These are phyloP conservation scores for Sabatieria punctata DNA, from an alignment of 2,888 invertebrate genomes.

Conservation along the genomic window DNA sequence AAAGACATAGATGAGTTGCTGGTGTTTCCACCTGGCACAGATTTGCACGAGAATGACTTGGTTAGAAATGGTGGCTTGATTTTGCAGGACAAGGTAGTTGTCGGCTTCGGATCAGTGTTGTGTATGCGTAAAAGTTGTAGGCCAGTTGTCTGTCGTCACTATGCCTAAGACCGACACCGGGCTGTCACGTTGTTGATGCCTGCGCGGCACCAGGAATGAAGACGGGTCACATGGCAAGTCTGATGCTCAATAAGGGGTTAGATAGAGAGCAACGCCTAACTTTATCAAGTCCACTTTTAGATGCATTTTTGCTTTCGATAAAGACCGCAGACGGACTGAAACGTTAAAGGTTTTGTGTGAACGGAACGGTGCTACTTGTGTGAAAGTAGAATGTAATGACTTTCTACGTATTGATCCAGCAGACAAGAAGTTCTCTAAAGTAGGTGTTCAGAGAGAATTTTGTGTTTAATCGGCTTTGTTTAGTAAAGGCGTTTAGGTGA, in stretches of 20 bases:
- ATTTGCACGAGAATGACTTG: conserved; percentile 49
- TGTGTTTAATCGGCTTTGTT: too few species aligned
- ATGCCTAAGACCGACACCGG: conserved; percentile 53
- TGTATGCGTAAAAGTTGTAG: conserved; percentile 39
- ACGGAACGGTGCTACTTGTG: conserved; percentile 49
- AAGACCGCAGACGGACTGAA: conserved; percentile 47
- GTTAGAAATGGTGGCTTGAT: conserved; percentile 55
- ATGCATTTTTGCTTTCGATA: conserved; percentile 61
- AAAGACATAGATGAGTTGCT: conserved; percentile 66
- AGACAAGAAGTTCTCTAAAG: conserved; percentile 30
- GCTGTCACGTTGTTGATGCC: conserved; percentile 65
- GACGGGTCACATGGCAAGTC: conserved; percentile 68
- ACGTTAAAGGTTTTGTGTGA: conserved; percentile 48
- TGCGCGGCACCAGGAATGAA: conserved; percentile 98
- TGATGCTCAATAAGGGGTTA: conserved; percentile 57
- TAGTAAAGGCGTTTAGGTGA: too few species aligned
- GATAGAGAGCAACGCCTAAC: too few species aligned
- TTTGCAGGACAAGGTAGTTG: conserved; percentile 89
- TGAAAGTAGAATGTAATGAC: conserved; percentile 51
- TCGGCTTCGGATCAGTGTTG: too few species aligned
- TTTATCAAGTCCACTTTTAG: conserved; percentile 23
- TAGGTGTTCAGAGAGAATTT: too few species aligned
- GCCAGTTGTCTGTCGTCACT: conserved; percentile 75
- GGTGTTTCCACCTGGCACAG: conserved; percentile 56
- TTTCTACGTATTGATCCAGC: conserved; percentile 48